Evolutionary conservation across 2,797 vertebrate genomes (phyloP), one percentile per base, ranked within the genome.

Genomic region (Channallabes apus): DNA sequence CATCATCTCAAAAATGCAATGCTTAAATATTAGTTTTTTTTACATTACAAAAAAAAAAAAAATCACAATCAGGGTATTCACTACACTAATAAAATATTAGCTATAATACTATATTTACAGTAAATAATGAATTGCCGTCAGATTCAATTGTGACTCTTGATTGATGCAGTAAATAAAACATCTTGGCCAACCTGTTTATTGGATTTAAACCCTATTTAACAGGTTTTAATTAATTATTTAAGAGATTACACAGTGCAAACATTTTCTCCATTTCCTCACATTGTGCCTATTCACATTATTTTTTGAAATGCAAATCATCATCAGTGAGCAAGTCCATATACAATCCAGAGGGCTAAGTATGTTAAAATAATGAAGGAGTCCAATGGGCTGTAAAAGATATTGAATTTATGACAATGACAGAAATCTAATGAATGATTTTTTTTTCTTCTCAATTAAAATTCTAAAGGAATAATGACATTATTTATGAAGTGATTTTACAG

Each of bases 391-490:
- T 20, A 38, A 35, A 79, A 4, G 3, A 69, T 69, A 78, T 58
- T 77, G 51, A 46, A 58, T 58, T 84, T 67, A 76, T 8, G 4
- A 8, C 67, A 83, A 51, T n/a, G 27, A 58, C 51, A 56, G 51
- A 76, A 76, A 67, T 77, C 59, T 67, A 64, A 84, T 84, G 27
- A 76, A 35, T 54, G 27, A 51, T 46, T 75, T 75, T 62, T 46
- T 29, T 67, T 65, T 15, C 18, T 35, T 22, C 15, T 32, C 32
- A 17, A 76, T 76, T 56, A 67, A 27, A 54, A 78, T 84, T 58
- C 24, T 73, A 38, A 72, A 62, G 58, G 32, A 73, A 64, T 64
- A 65, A 58, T 41, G 61, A 61, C 69, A 80, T 41, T 32, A 54
- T 65, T 38, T 32, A 38, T 35, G 12, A 59, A 73, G 15, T 38